Evolutionary conservation across 2,113 vertebrate species (phyloP).

Genomic region (Amia ocellicauda): DNA sequence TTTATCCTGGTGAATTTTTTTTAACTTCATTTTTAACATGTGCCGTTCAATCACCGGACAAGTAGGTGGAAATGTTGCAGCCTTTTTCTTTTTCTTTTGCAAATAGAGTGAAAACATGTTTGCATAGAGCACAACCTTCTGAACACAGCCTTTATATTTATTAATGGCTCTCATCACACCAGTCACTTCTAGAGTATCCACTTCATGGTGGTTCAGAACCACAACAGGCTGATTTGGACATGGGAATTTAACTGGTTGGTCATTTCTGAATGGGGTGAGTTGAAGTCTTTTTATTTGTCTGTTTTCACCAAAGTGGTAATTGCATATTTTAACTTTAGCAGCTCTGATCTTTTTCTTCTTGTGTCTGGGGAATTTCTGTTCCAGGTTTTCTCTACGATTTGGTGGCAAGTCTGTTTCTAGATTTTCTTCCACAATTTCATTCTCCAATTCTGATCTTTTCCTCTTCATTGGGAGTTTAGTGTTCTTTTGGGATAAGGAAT

Average conservation of each 20-base stretch:
- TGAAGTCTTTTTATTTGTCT: conserved; percentile 29
- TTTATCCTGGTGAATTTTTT: conserved; percentile 82
- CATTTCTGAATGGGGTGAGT: conserved; percentile 69
- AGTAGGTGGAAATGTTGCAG: conserved; percentile 6
- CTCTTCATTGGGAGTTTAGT: conserved; percentile 58
- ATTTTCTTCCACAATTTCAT: conserved; percentile 32
- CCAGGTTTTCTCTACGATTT: background rate
- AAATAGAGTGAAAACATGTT: conserved; percentile 57
- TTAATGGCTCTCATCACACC: conserved; percentile 72
- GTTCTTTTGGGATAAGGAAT: conserved; percentile 54
- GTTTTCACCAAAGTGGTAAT: background rate
- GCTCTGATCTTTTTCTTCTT: conserved; percentile 35
- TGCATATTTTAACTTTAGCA: conserved; percentile 32
- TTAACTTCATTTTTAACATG: conserved; percentile 87
- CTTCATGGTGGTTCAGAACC: conserved; percentile 87
- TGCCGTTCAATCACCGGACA: conserved; percentile 63
- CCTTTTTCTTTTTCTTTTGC: conserved; percentile 15
- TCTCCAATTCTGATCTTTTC: conserved; percentile 34
- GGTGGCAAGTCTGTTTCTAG: background rate
- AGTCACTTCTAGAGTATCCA: conserved; percentile 66
- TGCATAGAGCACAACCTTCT: conserved; percentile 68
- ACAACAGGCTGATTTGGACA: conserved; percentile 89
- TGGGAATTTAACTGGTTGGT: conserved; percentile 81
- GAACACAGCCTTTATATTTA: conserved; percentile 67
- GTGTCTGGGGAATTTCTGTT: conserved; percentile 27